Evolutionary conservation across 2,113 vertebrate species (phyloP), one percentile per base, ranked within the genome.

Genomic region (Tichodroma muraria): DNA sequence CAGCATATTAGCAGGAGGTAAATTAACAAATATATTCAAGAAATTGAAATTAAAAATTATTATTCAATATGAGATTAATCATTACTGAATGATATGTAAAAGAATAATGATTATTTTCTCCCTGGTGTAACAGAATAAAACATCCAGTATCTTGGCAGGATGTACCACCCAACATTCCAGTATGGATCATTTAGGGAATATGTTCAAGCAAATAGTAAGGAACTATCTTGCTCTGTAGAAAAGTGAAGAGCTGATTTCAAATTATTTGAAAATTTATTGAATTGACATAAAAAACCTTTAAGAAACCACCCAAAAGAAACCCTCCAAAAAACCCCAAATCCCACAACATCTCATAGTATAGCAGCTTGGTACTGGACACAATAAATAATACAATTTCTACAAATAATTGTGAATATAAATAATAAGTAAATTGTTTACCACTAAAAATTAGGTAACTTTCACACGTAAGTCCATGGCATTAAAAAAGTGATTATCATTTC

Each of bases 21-120:
- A 98, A 98, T 98, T 97, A 98, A 98, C 96, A 97, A 98, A 97
- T 97, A 96, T 97, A 98, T 97, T 97, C 95, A 93, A 96, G 83
- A 96, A 97, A 97, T 96, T 96, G 80, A 97, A 97, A 98, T 97
- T 95, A 78, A 95, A 97, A 96, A 92, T 96, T 96, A 97, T 96
- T 97, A 97, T 97, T 97, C 97, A 97, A 94, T 93, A 96, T 73
- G 89, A 96, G 90, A 96, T 96, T 98, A 97, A 97, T 98, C 78
- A 97, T 71, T 80, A 56, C 79, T 94, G 78, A 97, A 96, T 96
- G 96, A 96, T 25, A 95, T 75, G 92, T 92, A 18, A 92, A 95
- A 92, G 96, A 91, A 22, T 40, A 63, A 49, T 37, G 28, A 76
- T 22, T 60, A 33, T 33, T 49, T 47, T 70, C 8, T 10, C 25